Percentiles rank a stretch among this genome's conserved stretches.
phyloP scores from a whole-genome alignment of 2,888 invertebrate species.

The Conus canariensis region DNA sequence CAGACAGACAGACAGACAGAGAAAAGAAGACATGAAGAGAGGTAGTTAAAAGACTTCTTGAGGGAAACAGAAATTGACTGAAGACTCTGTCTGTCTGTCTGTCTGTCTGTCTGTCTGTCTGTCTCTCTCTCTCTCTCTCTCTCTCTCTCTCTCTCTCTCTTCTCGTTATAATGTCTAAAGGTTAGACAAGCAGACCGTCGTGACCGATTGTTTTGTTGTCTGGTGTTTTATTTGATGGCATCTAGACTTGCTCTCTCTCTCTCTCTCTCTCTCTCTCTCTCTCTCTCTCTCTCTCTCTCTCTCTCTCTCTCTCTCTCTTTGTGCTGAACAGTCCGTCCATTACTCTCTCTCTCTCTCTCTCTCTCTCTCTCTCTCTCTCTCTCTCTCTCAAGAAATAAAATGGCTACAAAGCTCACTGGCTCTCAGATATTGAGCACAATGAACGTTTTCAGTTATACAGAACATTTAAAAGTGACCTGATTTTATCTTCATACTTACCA shows the following conservation, averaged over 20 bases:
- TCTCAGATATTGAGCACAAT: no score
- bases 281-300: constrained; percentile 18
- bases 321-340: no score
- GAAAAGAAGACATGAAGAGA: neutral
- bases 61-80: no score
- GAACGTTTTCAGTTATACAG: no score
- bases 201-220: no score
- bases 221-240: no score
- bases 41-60: neutral
- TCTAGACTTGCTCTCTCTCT: neutral
- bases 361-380: no score
- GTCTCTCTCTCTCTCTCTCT: neutral
- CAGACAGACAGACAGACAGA: neutral
- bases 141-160: neutral
- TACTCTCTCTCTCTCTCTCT: neutral
- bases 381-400: no score
- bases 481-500: no score
- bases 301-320: constrained; percentile 26
- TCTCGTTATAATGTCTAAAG: neutral
- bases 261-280: neutral
- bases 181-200: no score
- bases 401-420: no score
- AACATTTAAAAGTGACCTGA: no score
- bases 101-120: neutral
- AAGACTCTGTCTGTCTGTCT: neutral